Base-by-base conservation (phyloP, 2,797 vertebrate genomes). In the Pangasius larnaudii region DNA sequence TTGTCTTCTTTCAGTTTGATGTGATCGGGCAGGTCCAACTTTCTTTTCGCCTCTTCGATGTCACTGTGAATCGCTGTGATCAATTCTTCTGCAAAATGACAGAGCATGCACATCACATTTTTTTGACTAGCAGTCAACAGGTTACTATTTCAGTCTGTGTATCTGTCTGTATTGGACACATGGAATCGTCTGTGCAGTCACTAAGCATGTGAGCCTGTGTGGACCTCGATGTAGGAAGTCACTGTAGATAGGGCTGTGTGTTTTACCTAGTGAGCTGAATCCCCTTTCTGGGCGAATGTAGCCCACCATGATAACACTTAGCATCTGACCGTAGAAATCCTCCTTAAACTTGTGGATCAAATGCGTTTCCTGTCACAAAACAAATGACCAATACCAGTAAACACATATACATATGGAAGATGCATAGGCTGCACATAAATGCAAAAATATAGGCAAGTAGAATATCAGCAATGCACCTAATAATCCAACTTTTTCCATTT, bases 261-360 rank as follows among this genome's bases (percentile, higher is more conserved):
- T 93, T 95, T 92, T 95, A 99, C 99, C 98, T 85, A 99, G 92
- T 13, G 98, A 98, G 91, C 95, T 91, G 88, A 95, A 99, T 94
- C 97, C 97, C 92, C 94, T 98, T 94, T 99, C 99, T 0, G 98
- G 97, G 91, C 99, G 96, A 93, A 99, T 98, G 95, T 99, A 99
- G 87, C 98, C 98, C 89, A 94, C 95, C 93, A 99, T 95, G 83
- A 96, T 97, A 42, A 99, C 97, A 79, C 96, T 99, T 90, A 99
- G 96, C 81, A 96, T 94, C 93, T 98, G 97, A 33, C 97, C 98
- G 36, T 99, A 99, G 85, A 99, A 99, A 93, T 99, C 98, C 58
- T 99, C 97, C 91, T 98, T 96, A 93, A 98, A 99, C 18, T 93
- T 97, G 91, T 99, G 98, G 87, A 99, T 98, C 91, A 99, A 96